A percentile compares a stretch with the other conserved stretches of the same genome.
phyloP scores from a whole-genome alignment of 2,888 invertebrate species.

The Eupithecia exiguata region DNA sequence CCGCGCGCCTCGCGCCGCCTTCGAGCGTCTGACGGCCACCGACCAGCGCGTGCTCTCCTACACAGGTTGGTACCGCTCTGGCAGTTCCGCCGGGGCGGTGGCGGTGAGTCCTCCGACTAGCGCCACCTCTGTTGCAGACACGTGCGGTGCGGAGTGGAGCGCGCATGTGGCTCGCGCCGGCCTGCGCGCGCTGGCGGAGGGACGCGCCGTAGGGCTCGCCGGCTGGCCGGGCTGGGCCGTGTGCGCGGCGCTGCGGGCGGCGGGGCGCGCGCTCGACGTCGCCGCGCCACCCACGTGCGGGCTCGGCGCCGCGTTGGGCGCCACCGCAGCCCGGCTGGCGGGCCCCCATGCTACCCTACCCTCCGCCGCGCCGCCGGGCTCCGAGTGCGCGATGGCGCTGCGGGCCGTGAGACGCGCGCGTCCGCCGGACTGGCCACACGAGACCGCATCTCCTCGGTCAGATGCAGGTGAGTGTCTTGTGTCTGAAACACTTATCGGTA shows the following conservation, averaged over 20 bases:
- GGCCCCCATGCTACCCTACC: conserved; percentile 52
- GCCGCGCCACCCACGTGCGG: conserved; percentile 48
- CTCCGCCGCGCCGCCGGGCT: conserved; percentile 43
- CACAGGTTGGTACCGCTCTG: conserved; percentile 34
- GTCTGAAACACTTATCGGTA: too few relatives aligned
- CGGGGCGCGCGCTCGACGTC: conserved; percentile 49
- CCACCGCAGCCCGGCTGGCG: conserved; percentile 57
- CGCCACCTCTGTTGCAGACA: conserved; percentile 54
- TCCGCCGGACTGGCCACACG: conserved; percentile 52
- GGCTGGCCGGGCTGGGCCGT: conserved; percentile 55
- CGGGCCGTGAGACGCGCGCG: conserved; percentile 47
- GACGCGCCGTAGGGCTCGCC: conserved; percentile 49
- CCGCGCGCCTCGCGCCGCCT: conserved; percentile 45
- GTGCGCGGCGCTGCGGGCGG: conserved; percentile 55
- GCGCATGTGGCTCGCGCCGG: conserved; percentile 54
- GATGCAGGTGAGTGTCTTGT: conserved; percentile 31
- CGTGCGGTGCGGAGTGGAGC: conserved; percentile 61
- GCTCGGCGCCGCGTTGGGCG: conserved; percentile 50
- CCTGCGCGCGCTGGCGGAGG: conserved; percentile 54
- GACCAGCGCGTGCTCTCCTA: conserved; percentile 60
- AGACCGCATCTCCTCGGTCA: conserved; percentile 35
- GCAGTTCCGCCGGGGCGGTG: too few relatives aligned
- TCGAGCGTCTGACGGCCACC: conserved; percentile 39
- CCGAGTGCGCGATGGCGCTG: conserved; percentile 54
- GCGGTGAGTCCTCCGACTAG: conserved; percentile 24